These are phyloP conservation scores for Cremastobaeus sp. DNA, from an alignment of 2,888 invertebrate genomes.

Conservation along the genomic window DNA sequence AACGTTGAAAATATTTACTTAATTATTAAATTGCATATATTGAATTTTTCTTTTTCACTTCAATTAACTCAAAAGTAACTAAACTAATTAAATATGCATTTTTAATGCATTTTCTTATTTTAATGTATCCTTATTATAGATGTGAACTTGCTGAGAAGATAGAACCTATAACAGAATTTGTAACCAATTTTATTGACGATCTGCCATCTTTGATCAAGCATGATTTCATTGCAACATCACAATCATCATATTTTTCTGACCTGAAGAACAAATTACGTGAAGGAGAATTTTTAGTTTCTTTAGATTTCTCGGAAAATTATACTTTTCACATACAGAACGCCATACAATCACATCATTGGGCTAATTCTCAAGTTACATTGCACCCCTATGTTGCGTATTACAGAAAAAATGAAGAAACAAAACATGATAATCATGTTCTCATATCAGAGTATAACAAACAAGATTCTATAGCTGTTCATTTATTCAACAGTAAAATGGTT, in stretches of 20 bases:
- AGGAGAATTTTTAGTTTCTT: neutral
- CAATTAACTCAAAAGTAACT: no score
- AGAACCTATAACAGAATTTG: conserved; percentile 13
- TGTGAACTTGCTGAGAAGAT: conserved; percentile 3
- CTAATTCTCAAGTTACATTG: neutral
- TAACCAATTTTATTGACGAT: conserved; percentile 13
- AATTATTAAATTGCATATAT: no score
- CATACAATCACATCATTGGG: neutral
- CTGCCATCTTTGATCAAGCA: conserved; percentile 19
- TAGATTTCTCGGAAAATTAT: neutral
- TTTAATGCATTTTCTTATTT: no score
- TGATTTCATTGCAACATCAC: conserved; percentile 30
- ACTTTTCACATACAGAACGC: neutral
- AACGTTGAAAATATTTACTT: no score
- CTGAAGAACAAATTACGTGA: neutral
- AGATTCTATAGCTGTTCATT: neutral
- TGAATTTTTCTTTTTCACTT: no score
- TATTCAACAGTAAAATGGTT: neutral
- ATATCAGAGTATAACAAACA: neutral
- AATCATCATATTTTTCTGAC: conserved; percentile 14
- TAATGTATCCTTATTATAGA: neutral
- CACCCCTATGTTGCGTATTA: neutral
- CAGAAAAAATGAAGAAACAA: neutral
- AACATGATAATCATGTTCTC: neutral
- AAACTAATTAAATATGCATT: no score